These are phyloP conservation scores for Neocrepidodera transversa DNA, from an alignment of 2,888 invertebrate genomes.

Conservation along the genomic window DNA sequence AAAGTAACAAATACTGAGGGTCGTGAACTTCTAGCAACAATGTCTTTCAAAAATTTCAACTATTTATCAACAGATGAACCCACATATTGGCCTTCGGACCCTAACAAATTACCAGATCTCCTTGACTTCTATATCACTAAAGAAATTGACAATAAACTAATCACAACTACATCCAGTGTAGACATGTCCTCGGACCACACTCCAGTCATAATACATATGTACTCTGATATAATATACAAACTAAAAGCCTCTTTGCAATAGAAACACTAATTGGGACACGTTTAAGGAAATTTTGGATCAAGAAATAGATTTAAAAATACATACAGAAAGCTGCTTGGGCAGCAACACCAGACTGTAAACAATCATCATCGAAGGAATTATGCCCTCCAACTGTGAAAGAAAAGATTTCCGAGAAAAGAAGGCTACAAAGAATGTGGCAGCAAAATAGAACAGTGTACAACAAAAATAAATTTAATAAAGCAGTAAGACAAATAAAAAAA, in stretches of 20 bases:
- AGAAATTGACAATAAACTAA: conserved; percentile 1
- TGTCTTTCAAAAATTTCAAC: not conserved
- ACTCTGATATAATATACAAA: not conserved
- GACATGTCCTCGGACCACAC: conserved; percentile 6
- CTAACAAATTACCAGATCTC: conserved; percentile 1
- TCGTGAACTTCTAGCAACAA: not conserved
- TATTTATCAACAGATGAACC: not conserved
- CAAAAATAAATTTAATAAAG: not conserved
- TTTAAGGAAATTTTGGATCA: not conserved
- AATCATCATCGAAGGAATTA: not conserved
- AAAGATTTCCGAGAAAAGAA: not conserved
- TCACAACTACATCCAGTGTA: conserved; percentile 1
- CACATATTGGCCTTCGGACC: conserved; percentile 8
- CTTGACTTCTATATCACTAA: conserved; percentile 11
- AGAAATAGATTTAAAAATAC: not conserved
- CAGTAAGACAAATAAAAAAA: not conserved
- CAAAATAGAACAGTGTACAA: conserved; percentile 1
- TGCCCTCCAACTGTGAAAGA: not conserved
- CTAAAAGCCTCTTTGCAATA: not conserved
- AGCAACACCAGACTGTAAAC: not conserved
- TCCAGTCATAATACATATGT: not conserved
- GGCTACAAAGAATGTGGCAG: not conserved
- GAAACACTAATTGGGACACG: not conserved
- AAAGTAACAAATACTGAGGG: conserved; percentile 17
- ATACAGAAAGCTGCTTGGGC: conserved; percentile 1